A percentile compares a stretch with the other conserved stretches of the same genome.
Conservation (phyloP, 2,888 invertebrate genomes). For the Anticlea derivata region DNA sequence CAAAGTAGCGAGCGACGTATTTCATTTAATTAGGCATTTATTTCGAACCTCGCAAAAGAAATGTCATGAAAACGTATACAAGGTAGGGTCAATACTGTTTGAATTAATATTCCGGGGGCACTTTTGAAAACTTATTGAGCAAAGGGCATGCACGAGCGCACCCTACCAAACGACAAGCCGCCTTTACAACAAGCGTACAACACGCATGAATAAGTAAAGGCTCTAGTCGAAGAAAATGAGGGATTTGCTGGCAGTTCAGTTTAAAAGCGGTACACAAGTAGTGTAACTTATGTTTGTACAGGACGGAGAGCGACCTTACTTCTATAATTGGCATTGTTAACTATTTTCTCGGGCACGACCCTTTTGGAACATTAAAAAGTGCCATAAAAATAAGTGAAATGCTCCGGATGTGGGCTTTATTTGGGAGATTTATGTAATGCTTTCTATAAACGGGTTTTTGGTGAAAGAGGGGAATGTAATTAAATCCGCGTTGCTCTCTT, state of each 20-base stretch:
- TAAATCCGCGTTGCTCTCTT: slow-evolving; percentile 55
- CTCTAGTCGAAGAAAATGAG: slow-evolving; percentile 59
- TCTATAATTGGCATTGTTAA: slow-evolving; percentile 40
- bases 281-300: slow-evolving; percentile 45
- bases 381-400: slow-evolving; percentile 39
- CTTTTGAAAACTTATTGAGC: slow-evolving; percentile 23
- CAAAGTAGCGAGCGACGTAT: no score
- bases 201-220: slow-evolving; percentile 63
- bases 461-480: slow-evolving; percentile 50
- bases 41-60: slow-evolving; percentile 4
- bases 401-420: slow-evolving; percentile 25
- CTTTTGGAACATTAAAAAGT: slow-evolving; percentile 45
- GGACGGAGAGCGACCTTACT: slow-evolving; percentile 38
- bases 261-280: slow-evolving; percentile 50
- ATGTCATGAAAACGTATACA: slow-evolving; percentile 4
- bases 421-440: slow-evolving; percentile 35
- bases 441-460: slow-evolving; percentile 49
- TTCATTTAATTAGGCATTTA: no score
- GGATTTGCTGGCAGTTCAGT: slow-evolving; percentile 57
- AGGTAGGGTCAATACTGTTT: slow-evolving; percentile 19
- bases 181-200: slow-evolving; percentile 41
- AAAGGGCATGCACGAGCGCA: slow-evolving; percentile 24
- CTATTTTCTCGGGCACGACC: slow-evolving; percentile 40
- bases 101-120: slow-evolving; percentile 23
- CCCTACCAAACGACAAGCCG: slow-evolving; percentile 39